phyloP scores from a whole-genome alignment of 2,113 vertebrate genomes.

The Alces alces region DNA sequence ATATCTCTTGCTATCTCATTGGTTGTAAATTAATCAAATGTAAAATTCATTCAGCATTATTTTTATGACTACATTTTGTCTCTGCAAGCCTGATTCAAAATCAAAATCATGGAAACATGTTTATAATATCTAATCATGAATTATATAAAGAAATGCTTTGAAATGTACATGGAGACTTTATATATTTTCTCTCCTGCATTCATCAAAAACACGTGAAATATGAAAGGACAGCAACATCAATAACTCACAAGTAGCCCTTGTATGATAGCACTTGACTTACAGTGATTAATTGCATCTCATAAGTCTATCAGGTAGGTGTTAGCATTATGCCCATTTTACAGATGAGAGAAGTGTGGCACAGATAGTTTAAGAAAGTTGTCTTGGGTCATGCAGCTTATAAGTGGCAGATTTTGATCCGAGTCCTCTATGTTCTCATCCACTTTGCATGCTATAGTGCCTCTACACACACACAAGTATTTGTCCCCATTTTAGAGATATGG shows the following conservation, averaged over 20 bases:
- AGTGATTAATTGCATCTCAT: neutral
- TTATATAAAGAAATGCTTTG: neutral
- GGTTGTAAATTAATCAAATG: neutral
- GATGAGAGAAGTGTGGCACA: neutral
- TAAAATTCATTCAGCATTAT: neutral
- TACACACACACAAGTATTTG: neutral
- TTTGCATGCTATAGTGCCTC: neutral
- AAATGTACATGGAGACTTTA: neutral
- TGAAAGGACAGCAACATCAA: neutral
- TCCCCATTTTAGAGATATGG: neutral
- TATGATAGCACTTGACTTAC: neutral
- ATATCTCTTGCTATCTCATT: neutral
- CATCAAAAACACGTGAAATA: neutral
- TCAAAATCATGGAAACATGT: neutral
- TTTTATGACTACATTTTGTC: neutral
- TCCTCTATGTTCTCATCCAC: neutral
- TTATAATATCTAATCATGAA: neutral
- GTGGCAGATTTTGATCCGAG: neutral
- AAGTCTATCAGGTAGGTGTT: neutral
- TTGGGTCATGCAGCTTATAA: neutral
- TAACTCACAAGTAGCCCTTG: neutral
- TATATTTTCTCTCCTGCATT: neutral
- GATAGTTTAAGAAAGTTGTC: neutral
- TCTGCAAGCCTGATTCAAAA: neutral
- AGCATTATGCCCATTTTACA: neutral